Conservation (phyloP, 2,888 invertebrate genomes). For the Periphyllus acericola region DNA sequence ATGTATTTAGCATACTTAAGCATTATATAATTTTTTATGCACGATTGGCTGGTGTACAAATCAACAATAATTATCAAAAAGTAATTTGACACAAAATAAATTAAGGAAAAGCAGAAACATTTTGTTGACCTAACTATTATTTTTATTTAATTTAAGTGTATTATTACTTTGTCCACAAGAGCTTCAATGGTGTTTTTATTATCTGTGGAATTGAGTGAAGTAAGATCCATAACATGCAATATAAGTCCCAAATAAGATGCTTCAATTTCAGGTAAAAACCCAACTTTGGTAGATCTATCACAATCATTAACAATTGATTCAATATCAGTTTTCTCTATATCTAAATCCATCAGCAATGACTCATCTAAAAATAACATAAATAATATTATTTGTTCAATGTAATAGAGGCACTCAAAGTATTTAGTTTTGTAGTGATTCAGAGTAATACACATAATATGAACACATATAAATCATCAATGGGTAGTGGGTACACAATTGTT, state of each 20-base stretch:
- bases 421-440: background rate
- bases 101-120: too few species aligned
- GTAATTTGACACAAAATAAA: too few species aligned
- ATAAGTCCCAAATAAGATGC: conserved; percentile 54
- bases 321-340: conserved; percentile 19
- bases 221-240: conserved; percentile 51
- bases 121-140: too few species aligned
- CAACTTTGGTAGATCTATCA: conserved; percentile 45
- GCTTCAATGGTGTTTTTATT: conserved; percentile 25
- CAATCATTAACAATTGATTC: conserved; percentile 27
- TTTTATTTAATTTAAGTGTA: too few species aligned
- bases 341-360: background rate
- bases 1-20: too few species aligned
- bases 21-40: too few species aligned
- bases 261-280: conserved; percentile 57
- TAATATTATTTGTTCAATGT: background rate
- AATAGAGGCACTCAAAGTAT: background rate
- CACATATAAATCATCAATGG: too few species aligned
- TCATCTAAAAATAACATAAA: conserved; percentile 35
- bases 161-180: conserved; percentile 48
- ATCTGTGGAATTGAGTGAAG: conserved; percentile 50
- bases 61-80: too few species aligned
- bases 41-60: too few species aligned
- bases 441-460: too few species aligned
- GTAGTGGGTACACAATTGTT: too few species aligned